Evolutionary conservation across 2,797 vertebrate genomes (phyloP).

Genomic region (Malurus splendens): DNA sequence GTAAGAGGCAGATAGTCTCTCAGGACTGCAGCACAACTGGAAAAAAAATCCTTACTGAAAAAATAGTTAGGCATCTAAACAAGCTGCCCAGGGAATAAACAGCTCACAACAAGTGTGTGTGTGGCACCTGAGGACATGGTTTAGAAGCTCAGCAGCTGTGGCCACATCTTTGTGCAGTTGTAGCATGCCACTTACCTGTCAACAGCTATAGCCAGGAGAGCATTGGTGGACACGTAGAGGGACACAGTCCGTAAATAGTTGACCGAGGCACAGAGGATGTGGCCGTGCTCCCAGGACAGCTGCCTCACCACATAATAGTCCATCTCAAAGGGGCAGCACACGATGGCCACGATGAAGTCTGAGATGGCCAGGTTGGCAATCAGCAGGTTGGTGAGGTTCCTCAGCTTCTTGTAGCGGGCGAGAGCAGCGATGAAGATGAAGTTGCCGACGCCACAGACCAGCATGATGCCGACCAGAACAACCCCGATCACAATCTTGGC

Average conservation of each 20-base stretch:
- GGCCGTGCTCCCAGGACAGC: conserved; percentile 92
- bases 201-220: conserved; percentile 90
- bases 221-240: conserved; percentile 93
- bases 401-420: conserved; percentile 88
- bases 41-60: not conserved
- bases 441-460: conserved; percentile 92
- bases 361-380: conserved; percentile 96
- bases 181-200: conserved; percentile 81
- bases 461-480: conserved; percentile 89
- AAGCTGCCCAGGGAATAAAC: not conserved
- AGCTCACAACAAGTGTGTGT: not conserved
- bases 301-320: conserved; percentile 94
- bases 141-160: not conserved
- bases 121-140: not conserved
- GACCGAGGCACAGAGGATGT: conserved; percentile 86
- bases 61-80: not conserved
- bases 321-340: conserved; percentile 96
- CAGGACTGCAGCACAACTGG: not conserved
- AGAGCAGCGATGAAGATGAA: conserved; percentile 89
- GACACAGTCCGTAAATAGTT: conserved; percentile 94
- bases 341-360: conserved; percentile 90
- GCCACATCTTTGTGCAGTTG: not conserved
- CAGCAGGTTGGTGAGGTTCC: conserved; percentile 94
- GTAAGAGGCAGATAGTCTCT: not conserved
- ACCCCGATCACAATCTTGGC: conserved; percentile 87